Evolutionary conservation across 2,113 vertebrate genomes (phyloP).

Genomic region (Sceloporus tristichus): DNA sequence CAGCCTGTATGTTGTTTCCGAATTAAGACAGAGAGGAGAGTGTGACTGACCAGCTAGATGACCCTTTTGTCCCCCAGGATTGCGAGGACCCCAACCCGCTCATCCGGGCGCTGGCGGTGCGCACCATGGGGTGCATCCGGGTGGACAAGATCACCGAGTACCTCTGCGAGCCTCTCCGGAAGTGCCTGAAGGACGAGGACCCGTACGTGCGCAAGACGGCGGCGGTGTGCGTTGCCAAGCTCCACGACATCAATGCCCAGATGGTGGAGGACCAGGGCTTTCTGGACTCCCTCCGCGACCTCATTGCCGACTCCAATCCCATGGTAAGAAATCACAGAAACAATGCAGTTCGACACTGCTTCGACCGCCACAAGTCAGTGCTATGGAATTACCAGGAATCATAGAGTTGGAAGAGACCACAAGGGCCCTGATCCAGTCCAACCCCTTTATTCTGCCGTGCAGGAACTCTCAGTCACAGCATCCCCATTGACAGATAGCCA

Average conservation of each 20-base stretch:
- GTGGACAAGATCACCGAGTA: constrained; percentile 99
- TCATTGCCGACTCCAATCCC: constrained; percentile 98
- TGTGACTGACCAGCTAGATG: too few relatives aligned
- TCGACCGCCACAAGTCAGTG: too few relatives aligned
- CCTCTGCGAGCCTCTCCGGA: constrained; percentile 95
- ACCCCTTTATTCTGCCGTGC: too few relatives aligned
- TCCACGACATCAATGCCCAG: constrained; percentile 98
- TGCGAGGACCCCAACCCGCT: constrained; percentile 99
- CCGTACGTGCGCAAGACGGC: constrained; percentile 98
- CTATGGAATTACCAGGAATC: too few relatives aligned
- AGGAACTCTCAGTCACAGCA: too few relatives aligned
- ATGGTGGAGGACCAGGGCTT: constrained; percentile 99
- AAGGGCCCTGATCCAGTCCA: too few relatives aligned
- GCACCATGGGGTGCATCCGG: constrained; percentile 98
- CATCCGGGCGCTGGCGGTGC: constrained; percentile 96
- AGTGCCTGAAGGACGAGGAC: constrained; percentile 98
- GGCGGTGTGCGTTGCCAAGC: constrained; percentile 96
- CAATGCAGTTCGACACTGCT: too few relatives aligned
- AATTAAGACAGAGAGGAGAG: too few relatives aligned
- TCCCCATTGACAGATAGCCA: too few relatives aligned
- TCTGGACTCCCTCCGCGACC: constrained; percentile 94
- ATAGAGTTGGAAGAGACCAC: too few relatives aligned
- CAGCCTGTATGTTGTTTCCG: too few relatives aligned
- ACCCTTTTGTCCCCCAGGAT: constrained; percentile 79
- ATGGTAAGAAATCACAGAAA: constrained; percentile 82